phyloP scores from a whole-genome alignment of 2,797 vertebrate genomes.

The Lepilemur septentrionalis region DNA sequence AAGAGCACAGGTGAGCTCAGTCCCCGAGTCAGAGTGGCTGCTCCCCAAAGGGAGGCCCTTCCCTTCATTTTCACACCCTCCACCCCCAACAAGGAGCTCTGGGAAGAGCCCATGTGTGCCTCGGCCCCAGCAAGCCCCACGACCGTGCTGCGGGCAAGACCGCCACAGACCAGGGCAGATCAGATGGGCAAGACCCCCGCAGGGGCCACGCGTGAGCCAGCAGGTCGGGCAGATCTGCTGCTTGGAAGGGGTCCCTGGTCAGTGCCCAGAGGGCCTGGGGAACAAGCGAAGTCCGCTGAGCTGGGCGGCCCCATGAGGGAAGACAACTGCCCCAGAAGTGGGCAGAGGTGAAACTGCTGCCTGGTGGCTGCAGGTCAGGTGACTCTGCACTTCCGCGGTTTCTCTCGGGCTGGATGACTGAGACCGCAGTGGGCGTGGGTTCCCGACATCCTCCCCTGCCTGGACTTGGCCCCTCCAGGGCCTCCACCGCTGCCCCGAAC shows the following conservation, averaged over 20 bases:
- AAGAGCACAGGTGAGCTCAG: neutral
- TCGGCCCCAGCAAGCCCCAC: neutral
- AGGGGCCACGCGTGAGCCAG: accelerated
- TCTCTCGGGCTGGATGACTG: accelerated
- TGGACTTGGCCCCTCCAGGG: neutral
- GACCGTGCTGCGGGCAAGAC: neutral
- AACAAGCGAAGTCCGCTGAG: too few species aligned
- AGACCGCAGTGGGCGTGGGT: accelerated
- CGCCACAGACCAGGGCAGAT: neutral
- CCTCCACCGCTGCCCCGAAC: accelerated
- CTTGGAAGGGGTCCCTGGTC: neutral
- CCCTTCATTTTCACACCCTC: neutral
- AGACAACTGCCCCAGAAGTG: accelerated
- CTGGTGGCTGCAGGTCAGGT: neutral
- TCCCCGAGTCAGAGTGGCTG: neutral
- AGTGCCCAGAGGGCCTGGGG: accelerated
- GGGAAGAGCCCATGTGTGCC: neutral
- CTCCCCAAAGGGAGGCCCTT: neutral
- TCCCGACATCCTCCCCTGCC: neutral
- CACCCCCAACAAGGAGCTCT: neutral
- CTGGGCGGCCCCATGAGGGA: accelerated
- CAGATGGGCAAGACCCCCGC: accelerated
- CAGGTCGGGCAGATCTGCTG: accelerated
- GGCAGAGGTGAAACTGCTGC: accelerated
- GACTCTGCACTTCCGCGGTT: neutral